Base-by-base conservation (phyloP, 2,888 invertebrate species). In the Megastigmus dorsalis region DNA sequence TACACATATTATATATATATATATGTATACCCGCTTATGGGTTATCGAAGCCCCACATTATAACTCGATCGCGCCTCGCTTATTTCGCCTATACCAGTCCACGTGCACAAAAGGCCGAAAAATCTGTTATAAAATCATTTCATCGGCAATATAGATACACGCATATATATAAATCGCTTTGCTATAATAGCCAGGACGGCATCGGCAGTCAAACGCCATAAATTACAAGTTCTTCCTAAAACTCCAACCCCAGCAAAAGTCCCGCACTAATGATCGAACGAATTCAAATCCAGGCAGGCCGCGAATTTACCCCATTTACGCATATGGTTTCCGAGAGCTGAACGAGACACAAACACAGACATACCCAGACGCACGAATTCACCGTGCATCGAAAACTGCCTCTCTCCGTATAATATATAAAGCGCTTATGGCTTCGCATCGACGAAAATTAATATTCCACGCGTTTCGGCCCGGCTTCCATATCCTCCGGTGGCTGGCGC, bases 241-340 rank as follows among this genome's bases (percentile, higher is more conserved):
- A 54, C 62, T 45, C 67, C n/a, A n/a, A n/a, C n/a, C n/a, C n/a
- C n/a, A n/a, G n/a, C n/a, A n/a, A n/a, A n/a, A n/a, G n/a, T n/a
- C n/a, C 10, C 20, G 9, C n/a, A n/a, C 1, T n/a, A 10, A 30
- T 41, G 52, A 60, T 54, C 30, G 55, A 80, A 82, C 80, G 80
- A 80, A 75, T 80, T 79, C 78, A 76, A 82, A 82, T 83, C 79
- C 23, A 50, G 74, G 62, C 41, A 80, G 80, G 78, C 80, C 76
- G 70, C 67, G 65, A 52, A 70, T 77, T 77, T 82, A 83, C 79
- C 81, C 84, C 81, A 82, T 84, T 84, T 84, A 84, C 80, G 83
- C 85, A 85, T 85, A 85, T 84, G 85, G 82, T 81, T 84, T 71
- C 68, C 10, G n/a, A 66, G 30, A 26, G 26, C 45, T 28, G 36